Conservation (phyloP, 1,140 invertebrate genomes). For the Mactra quadrangularis region DNA sequence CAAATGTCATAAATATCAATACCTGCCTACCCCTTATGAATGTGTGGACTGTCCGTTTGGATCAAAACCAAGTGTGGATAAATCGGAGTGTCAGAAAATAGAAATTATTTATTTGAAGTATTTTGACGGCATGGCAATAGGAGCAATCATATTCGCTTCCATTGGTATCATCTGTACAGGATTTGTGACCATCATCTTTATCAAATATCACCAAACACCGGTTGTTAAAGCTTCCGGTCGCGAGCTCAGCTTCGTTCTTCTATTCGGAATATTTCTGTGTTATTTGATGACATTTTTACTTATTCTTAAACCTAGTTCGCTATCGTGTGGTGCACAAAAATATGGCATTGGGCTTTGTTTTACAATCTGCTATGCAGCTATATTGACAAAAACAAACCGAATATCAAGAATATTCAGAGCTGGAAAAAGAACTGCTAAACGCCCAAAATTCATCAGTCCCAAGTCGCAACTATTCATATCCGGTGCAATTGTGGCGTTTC, state of each 20-base stretch:
- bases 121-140: constrained; percentile 90
- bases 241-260: constrained; percentile 82
- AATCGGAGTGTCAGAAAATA: constrained; percentile 90
- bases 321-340: constrained; percentile 87
- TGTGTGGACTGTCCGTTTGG: constrained; percentile 93
- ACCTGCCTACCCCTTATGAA: constrained; percentile 90
- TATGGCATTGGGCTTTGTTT: constrained; percentile 89
- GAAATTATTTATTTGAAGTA: constrained; percentile 92
- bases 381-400: constrained; percentile 91
- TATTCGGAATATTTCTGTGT: constrained; percentile 82
- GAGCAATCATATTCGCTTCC: constrained; percentile 88
- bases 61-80: constrained; percentile 90
- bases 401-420: constrained; percentile 90
- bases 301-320: constrained; percentile 85
- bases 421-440: constrained; percentile 92
- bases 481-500: constrained; percentile 87
- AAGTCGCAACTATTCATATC: constrained; percentile 97
- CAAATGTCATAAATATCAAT: constrained; percentile 95
- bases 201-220: constrained; percentile 79
- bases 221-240: constrained; percentile 83
- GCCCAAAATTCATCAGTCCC: constrained; percentile 96
- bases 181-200: constrained; percentile 73
- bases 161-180: constrained; percentile 81
- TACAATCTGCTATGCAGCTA: constrained; percentile 89
- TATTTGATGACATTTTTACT: constrained; percentile 82